Conservation (phyloP, 2,888 invertebrate species). For the Macropis europaea region DNA sequence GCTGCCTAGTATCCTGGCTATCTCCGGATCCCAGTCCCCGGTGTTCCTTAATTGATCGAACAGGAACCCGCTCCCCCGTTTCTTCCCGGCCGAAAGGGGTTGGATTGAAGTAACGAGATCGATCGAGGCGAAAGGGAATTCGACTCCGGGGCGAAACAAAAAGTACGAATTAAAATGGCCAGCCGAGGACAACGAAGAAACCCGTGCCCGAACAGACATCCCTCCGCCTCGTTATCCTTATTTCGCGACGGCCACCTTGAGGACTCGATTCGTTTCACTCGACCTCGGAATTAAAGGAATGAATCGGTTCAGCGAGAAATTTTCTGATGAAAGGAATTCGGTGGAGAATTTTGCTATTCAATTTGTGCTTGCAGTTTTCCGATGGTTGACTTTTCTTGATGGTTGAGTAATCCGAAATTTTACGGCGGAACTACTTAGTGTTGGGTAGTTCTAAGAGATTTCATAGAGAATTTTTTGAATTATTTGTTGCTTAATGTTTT, state of each 20-base stretch:
- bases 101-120: slow-evolving; percentile 52
- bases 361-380: too few species aligned
- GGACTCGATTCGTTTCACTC: slow-evolving; percentile 47
- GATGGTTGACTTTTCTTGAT: too few species aligned
- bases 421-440: too few species aligned
- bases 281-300: neutral
- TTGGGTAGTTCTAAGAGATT: too few species aligned
- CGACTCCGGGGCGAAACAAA: slow-evolving; percentile 44
- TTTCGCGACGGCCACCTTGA: neutral
- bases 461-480: too few species aligned
- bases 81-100: slow-evolving; percentile 13
- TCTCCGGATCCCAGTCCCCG: slow-evolving; percentile 38
- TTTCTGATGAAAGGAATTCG: too few species aligned
- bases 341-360: too few species aligned
- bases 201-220: slow-evolving; percentile 18
- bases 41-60: slow-evolving; percentile 59
- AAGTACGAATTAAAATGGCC: slow-evolving; percentile 55
- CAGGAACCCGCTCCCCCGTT: slow-evolving; percentile 34
- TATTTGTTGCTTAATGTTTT: too few species aligned
- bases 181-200: slow-evolving; percentile 48
- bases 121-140: slow-evolving; percentile 21
- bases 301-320: neutral
- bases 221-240: slow-evolving; percentile 54
- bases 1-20: slow-evolving; percentile 15
- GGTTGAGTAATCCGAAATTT: too few species aligned